Evolutionary conservation across 1,140 invertebrate genomes (phyloP).

Genomic region (Lordiphosa stackelbergi): DNA sequence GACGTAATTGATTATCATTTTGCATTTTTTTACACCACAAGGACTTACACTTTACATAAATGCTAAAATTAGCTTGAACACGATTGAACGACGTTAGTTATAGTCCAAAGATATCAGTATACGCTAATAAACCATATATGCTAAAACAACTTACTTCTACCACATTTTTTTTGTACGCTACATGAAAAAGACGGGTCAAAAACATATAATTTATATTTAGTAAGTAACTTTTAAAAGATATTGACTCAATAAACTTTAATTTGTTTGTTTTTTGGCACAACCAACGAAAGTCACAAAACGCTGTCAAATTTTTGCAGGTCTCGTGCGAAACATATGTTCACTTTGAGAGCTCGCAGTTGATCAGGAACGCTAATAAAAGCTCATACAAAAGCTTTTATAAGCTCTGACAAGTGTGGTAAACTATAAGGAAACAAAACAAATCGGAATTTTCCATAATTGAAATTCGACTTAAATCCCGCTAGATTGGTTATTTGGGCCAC

Average conservation of each 20-base stretch:
- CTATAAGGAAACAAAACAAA: background rate
- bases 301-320: slow-evolving; percentile 5
- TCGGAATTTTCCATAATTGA: background rate
- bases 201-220: slow-evolving; percentile 3
- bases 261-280: background rate
- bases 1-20: too few relatives aligned
- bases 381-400: background rate
- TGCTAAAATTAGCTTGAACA: too few relatives aligned
- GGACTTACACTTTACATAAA: too few relatives aligned
- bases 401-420: background rate
- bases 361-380: background rate
- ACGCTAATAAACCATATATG: too few relatives aligned
- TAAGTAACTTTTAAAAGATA: background rate
- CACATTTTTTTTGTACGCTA: too few relatives aligned
- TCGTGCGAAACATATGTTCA: slow-evolving; percentile 7
- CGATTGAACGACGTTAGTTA: too few relatives aligned
- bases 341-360: slow-evolving; percentile 6
- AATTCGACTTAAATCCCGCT: slow-evolving; percentile 4
- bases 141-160: too few relatives aligned
- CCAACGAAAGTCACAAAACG: slow-evolving; percentile 4
- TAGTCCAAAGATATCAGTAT: too few relatives aligned
- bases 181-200: background rate
- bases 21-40: too few relatives aligned
- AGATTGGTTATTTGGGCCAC: slow-evolving; percentile 4
- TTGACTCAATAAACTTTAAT: background rate